Conservation (phyloP, 2,888 invertebrate species). For the Sinotaia quadrata region DNA sequence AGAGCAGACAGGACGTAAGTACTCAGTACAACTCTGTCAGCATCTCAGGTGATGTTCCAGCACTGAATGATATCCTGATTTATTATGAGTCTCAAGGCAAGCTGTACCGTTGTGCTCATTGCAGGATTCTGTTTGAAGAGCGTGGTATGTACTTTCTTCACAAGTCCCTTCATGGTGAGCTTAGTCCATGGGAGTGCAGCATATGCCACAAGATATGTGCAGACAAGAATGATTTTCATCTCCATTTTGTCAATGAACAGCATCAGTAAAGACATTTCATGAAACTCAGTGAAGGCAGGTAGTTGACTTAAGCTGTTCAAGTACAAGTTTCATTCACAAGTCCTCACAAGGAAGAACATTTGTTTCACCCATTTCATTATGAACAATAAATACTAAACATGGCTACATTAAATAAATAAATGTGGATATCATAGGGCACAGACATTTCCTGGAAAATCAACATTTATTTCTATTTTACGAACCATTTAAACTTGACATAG, state of each 20-base stretch:
- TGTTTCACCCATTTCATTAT: too few relatives aligned
- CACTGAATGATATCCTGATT: constrained; percentile 54
- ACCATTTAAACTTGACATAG: too few relatives aligned
- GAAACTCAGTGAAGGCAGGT: too few relatives aligned
- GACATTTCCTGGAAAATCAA: too few relatives aligned
- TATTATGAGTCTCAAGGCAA: constrained; percentile 62
- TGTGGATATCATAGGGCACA: too few relatives aligned
- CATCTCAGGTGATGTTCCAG: constrained; percentile 47
- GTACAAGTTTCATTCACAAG: too few relatives aligned
- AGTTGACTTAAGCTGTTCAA: too few relatives aligned
- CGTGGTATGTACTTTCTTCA: constrained; percentile 64
- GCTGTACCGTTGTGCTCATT: constrained; percentile 61
- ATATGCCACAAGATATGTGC: constrained; percentile 62
- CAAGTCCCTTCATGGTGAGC: constrained; percentile 58
- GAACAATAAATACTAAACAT: too few relatives aligned
- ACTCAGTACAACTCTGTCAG: constrained; percentile 52
- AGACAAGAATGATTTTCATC: constrained; percentile 63
- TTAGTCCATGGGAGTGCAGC: constrained; percentile 62
- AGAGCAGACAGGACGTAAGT: constrained; percentile 46
- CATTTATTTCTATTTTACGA: too few relatives aligned
- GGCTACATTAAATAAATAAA: too few relatives aligned
- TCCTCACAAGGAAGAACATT: too few relatives aligned
- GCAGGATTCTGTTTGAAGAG: constrained; percentile 63
- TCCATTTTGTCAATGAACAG: constrained; percentile 65
- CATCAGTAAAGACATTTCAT: too few relatives aligned